Evolutionary conservation across 2,797 vertebrate species (phyloP).

Genomic region (Halcyon badia): DNA sequence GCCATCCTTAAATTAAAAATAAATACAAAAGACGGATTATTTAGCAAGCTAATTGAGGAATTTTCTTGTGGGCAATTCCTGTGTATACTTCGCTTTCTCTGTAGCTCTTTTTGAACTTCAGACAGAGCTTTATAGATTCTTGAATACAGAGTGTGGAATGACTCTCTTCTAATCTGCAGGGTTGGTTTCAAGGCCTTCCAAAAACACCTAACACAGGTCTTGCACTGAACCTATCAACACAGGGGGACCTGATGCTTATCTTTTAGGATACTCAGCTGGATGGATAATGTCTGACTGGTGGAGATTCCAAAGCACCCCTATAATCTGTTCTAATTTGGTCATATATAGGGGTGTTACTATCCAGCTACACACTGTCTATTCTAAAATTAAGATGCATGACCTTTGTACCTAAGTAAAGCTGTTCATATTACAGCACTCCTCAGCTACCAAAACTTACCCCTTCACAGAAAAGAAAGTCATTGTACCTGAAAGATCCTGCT

Average conservation of each 20-base stretch:
- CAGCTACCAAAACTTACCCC: not conserved
- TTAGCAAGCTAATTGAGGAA: conserved; percentile 1
- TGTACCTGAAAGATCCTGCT: not conserved
- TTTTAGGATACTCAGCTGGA: not conserved
- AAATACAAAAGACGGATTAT: not conserved
- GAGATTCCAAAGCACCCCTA: not conserved
- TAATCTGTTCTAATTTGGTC: not conserved
- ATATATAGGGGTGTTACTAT: not conserved
- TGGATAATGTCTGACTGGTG: not conserved
- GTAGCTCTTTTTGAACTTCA: not conserved
- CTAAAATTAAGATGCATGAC: not conserved
- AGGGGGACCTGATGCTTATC: rapidly evolving
- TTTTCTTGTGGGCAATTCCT: not conserved
- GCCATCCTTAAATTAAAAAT: conserved; percentile 30
- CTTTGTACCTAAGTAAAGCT: not conserved
- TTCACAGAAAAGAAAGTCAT: not conserved
- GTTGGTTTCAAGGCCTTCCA: not conserved
- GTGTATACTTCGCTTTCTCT: not conserved
- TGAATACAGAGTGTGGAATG: not conserved
- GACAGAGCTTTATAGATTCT: not conserved
- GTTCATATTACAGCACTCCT: not conserved
- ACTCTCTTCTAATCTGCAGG: not conserved
- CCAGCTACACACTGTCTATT: not conserved
- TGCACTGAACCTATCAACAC: not conserved
- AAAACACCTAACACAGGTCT: not conserved